These are phyloP conservation scores for Strix uralensis DNA, from an alignment of 2,113 vertebrate species.

Conservation along the genomic window DNA sequence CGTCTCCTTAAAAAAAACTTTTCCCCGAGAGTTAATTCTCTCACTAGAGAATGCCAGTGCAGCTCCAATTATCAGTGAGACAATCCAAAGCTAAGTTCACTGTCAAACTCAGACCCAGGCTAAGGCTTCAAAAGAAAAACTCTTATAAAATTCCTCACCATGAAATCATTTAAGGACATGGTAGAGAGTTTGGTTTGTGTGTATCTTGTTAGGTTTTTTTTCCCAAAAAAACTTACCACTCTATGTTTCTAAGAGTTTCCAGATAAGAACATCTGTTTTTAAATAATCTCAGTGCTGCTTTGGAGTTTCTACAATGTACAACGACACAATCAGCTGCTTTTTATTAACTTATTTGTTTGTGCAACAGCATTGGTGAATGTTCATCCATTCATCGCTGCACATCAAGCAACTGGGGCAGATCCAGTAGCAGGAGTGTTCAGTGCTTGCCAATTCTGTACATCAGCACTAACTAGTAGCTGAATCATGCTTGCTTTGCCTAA, in stretches of 20 bases:
- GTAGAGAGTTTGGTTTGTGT: not conserved
- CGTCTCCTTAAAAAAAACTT: not conserved
- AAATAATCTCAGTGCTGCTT: conserved; percentile 5
- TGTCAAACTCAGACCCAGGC: not conserved
- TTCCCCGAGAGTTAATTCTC: not conserved
- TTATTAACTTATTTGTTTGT: conserved; percentile 58
- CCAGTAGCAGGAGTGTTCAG: conserved; percentile 13
- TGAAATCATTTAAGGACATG: not conserved
- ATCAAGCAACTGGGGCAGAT: conserved; percentile 40
- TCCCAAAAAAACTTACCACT: accelerated
- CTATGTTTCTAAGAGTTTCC: not conserved
- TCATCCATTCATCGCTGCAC: conserved; percentile 16
- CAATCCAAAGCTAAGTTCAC: not conserved
- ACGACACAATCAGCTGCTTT: conserved; percentile 49
- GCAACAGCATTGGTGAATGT: conserved; percentile 33
- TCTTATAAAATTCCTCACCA: not conserved
- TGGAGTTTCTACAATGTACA: conserved; percentile 5
- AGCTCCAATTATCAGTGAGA: not conserved
- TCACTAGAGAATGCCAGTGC: not conserved
- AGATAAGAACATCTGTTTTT: conserved; percentile 56
- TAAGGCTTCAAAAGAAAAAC: not conserved
- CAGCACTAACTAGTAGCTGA: conserved; percentile 24
- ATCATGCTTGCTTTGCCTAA: not conserved
- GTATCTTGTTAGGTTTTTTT: accelerated
- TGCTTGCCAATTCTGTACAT: conserved; percentile 8